Evolutionary conservation across 2,113 vertebrate genomes (phyloP).

Genomic region (Okapia johnstoni): DNA sequence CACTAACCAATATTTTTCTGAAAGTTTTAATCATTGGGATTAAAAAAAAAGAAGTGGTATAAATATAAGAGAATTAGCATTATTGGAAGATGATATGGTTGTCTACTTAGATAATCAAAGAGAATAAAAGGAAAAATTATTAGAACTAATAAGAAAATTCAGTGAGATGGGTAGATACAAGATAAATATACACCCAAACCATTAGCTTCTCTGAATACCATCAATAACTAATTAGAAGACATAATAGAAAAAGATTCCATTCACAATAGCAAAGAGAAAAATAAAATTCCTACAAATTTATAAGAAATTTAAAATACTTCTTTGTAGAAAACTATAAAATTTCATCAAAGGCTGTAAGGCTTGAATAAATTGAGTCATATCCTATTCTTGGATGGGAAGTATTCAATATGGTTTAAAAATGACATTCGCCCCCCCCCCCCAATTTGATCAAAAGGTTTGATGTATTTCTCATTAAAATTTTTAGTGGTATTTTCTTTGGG

Average conservation of each 20-base stretch:
- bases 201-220: conserved; percentile 30
- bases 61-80: conserved; percentile 44
- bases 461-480: conserved; percentile 35
- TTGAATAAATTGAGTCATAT: conserved; percentile 14
- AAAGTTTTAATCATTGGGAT: conserved; percentile 10
- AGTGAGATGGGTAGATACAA: background rate
- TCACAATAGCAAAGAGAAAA: background rate
- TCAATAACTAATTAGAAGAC: conserved; percentile 26
- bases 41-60: conserved; percentile 2
- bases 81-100: conserved; percentile 24
- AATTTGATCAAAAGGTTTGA: conserved; percentile 30
- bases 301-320: conserved; percentile 21
- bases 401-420: conserved; percentile 16
- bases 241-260: conserved; percentile 1
- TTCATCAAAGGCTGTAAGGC: background rate
- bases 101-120: background rate
- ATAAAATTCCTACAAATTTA: background rate
- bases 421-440: background rate
- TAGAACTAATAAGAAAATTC: conserved; percentile 30
- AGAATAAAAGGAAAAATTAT: conserved; percentile 46
- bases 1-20: conserved; percentile 29
- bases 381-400: background rate
- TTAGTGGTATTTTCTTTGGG: conserved; percentile 38
- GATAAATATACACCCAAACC: background rate
- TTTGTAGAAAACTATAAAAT: conserved; percentile 28